Percentiles rank a stretch among this genome's conserved stretches.
Conservation (phyloP, 2,888 invertebrate genomes). For the Eupithecia centaureata region DNA sequence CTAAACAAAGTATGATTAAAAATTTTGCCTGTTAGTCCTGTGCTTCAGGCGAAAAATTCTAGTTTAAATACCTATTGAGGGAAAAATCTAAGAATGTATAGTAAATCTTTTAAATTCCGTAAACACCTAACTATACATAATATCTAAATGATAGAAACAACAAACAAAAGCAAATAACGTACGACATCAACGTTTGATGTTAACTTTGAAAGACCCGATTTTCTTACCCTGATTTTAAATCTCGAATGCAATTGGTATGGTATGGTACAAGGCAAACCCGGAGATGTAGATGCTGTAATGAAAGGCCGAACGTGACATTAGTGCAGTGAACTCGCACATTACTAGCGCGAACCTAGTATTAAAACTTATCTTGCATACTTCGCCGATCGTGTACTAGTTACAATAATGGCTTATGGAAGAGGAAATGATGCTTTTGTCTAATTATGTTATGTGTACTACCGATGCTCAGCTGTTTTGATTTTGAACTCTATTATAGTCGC, state of each 20-base stretch:
- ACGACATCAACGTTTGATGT: no score
- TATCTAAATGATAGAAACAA: no score
- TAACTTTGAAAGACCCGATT: no score
- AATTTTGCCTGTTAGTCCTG: no score
- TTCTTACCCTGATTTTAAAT: neutral
- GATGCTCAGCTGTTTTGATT: neutral
- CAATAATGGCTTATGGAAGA: conserved; percentile 22
- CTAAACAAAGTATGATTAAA: no score
- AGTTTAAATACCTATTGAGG: no score
- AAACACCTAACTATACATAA: no score
- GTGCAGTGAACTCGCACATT: conserved; percentile 77
- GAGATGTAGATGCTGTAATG: conserved; percentile 57
- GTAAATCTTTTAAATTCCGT: no score
- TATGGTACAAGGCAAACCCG: neutral
- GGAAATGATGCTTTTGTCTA: conserved; percentile 15
- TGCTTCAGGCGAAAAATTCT: no score
- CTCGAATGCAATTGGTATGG: neutral
- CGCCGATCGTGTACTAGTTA: conserved; percentile 62
- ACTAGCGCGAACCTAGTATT: conserved; percentile 72
- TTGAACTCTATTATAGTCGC: neutral
- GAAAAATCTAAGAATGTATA: no score
- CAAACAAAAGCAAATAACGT: no score
- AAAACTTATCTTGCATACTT: conserved; percentile 84
- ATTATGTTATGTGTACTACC: conserved; percentile 13
- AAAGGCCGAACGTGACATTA: conserved; percentile 82